Evolutionary conservation across 2,888 invertebrate species (phyloP).

Genomic region (Trachelus troglodyta): DNA sequence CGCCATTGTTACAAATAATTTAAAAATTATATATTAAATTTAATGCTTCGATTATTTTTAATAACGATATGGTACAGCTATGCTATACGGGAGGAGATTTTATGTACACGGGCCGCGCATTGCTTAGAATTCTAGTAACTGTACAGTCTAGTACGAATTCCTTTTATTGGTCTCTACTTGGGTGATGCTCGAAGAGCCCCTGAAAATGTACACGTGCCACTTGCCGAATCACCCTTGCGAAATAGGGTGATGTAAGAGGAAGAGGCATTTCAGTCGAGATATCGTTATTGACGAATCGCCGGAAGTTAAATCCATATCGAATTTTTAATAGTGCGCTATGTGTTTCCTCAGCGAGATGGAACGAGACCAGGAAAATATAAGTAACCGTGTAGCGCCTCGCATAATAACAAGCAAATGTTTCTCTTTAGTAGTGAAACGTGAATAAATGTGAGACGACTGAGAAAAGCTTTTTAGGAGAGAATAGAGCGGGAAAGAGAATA

Average conservation of each 20-base stretch:
- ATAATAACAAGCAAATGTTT: neutral
- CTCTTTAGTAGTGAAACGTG: neutral
- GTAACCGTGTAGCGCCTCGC: neutral
- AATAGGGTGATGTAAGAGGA: neutral
- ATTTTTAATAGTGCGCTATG: neutral
- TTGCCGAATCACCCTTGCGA: neutral
- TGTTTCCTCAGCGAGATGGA: neutral
- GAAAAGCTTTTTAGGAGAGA: neutral
- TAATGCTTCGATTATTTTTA: slow-evolving; percentile 20
- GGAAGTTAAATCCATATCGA: neutral
- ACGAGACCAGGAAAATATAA: neutral
- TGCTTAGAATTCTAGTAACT: slow-evolving; percentile 22
- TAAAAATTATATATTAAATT: slow-evolving; percentile 45
- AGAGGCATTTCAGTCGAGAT: neutral
- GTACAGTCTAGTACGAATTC: slow-evolving; percentile 31
- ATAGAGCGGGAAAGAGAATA: neutral
- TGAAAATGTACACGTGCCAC: neutral
- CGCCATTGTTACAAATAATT: slow-evolving; percentile 30
- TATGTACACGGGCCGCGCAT: slow-evolving; percentile 19
- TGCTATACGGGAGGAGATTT: slow-evolving; percentile 34
- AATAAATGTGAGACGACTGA: neutral
- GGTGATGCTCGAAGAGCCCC: neutral
- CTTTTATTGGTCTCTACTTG: slow-evolving; percentile 1
- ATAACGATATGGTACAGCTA: slow-evolving; percentile 53
- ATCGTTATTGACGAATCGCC: neutral